phyloP scores from a whole-genome alignment of 2,113 vertebrate genomes.

The Columba janthina region DNA sequence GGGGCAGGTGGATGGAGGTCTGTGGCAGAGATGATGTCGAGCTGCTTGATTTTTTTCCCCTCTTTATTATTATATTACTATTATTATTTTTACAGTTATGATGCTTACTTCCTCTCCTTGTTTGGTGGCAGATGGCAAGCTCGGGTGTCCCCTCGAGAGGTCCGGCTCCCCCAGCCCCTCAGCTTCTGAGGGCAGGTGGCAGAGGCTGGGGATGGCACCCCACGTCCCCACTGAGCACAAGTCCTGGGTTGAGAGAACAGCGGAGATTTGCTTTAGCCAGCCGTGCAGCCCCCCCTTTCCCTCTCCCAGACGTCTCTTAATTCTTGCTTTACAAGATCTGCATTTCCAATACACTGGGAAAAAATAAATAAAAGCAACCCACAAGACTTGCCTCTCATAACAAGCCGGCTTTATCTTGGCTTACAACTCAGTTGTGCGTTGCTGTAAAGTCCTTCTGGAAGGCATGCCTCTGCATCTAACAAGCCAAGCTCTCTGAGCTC shows the following conservation, averaged over 20 bases:
- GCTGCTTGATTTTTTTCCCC: not conserved
- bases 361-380: constrained; percentile 54
- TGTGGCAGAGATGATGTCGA: not conserved
- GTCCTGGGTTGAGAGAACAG: not conserved
- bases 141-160: not conserved
- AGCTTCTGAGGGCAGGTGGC: not conserved
- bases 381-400: constrained; percentile 45
- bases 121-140: not conserved
- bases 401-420: constrained; percentile 49
- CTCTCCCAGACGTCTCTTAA: not conserved
- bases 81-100: not conserved
- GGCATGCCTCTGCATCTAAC: constrained; percentile 29
- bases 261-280: not conserved
- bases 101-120: not conserved
- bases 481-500: constrained; percentile 40
- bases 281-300: not conserved
- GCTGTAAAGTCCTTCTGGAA: constrained; percentile 56
- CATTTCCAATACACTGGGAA: constrained; percentile 36
- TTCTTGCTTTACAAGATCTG: constrained; percentile 29
- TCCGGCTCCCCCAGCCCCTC: not conserved
- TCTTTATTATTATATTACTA: not conserved
- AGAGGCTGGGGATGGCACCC: not conserved
- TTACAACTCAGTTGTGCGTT: constrained; percentile 32
- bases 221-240: not conserved
- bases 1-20: not conserved